Percentiles rank a stretch among this genome's conserved stretches.
These are phyloP conservation scores for Panthera leo DNA, from an alignment of 2,113 vertebrate species.

Conservation along the genomic window DNA sequence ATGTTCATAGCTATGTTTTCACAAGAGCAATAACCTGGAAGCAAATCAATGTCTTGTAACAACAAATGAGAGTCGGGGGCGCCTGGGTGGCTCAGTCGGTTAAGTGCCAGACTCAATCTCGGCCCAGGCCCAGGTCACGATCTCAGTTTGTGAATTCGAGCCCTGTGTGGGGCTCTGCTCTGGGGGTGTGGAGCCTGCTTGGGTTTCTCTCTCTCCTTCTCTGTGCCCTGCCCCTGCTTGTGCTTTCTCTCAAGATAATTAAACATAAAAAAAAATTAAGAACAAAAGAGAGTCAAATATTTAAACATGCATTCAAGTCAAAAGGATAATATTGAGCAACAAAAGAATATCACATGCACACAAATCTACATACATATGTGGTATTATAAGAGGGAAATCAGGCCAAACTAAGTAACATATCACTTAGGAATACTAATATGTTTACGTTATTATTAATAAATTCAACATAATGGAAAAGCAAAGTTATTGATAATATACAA, in stretches of 20 bases:
- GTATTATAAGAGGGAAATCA: neutral
- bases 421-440: constrained; percentile 26
- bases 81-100: too few species aligned
- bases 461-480: neutral
- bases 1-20: neutral
- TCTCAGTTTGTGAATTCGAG: too few species aligned
- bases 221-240: too few species aligned
- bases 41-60: neutral
- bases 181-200: too few species aligned
- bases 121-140: too few species aligned
- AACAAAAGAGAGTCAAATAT: neutral
- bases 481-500: neutral
- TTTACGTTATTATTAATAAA: neutral
- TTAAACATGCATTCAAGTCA: neutral
- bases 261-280: neutral
- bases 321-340: neutral
- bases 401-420: neutral
- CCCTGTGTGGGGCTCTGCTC: too few species aligned
- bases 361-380: neutral
- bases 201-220: too few species aligned
- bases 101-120: too few species aligned
- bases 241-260: too few species aligned
- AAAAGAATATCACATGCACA: neutral
- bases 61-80: neutral
- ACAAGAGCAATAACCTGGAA: neutral